phyloP scores from a whole-genome alignment of 2,113 vertebrate genomes.

The Camelus bactrianus region DNA sequence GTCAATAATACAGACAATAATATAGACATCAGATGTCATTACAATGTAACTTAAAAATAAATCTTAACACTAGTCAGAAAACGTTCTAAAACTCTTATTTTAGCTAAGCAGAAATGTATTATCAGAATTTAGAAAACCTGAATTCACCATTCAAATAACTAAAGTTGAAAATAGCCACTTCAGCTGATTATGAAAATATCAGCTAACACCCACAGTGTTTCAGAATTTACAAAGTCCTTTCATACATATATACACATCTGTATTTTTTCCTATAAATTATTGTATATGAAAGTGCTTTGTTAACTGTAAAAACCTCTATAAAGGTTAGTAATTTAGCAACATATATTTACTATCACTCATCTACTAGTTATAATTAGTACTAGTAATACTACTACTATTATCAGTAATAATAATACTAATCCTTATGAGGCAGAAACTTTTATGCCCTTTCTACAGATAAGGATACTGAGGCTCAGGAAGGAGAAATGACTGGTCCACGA shows the following conservation, averaged over 20 bases:
- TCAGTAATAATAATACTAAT: slow-evolving; percentile 33
- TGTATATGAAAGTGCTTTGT: background rate
- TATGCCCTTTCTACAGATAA: slow-evolving; percentile 11
- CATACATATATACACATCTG: background rate
- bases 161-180: slow-evolving; percentile 9
- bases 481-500: background rate
- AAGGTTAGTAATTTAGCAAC: slow-evolving; percentile 1
- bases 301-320: slow-evolving; percentile 18
- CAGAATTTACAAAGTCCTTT: slow-evolving; percentile 28
- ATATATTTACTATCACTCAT: slow-evolving; percentile 11
- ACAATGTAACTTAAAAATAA: slow-evolving; percentile 52
- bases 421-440: background rate
- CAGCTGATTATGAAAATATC: background rate
- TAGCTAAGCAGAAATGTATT: slow-evolving; percentile 2
- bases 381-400: slow-evolving; percentile 34
- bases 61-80: slow-evolving; percentile 25
- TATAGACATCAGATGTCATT: background rate
- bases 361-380: background rate
- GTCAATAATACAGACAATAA: slow-evolving; percentile 40
- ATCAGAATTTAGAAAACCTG: slow-evolving; percentile 26
- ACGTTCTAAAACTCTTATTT: slow-evolving; percentile 49
- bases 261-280: background rate
- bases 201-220: slow-evolving; percentile 10
- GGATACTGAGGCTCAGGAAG: slow-evolving; percentile 10
- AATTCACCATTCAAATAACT: slow-evolving; percentile 50